phyloP scores from a whole-genome alignment of 1,140 invertebrate species.

The Heliconius melpomene region DNA sequence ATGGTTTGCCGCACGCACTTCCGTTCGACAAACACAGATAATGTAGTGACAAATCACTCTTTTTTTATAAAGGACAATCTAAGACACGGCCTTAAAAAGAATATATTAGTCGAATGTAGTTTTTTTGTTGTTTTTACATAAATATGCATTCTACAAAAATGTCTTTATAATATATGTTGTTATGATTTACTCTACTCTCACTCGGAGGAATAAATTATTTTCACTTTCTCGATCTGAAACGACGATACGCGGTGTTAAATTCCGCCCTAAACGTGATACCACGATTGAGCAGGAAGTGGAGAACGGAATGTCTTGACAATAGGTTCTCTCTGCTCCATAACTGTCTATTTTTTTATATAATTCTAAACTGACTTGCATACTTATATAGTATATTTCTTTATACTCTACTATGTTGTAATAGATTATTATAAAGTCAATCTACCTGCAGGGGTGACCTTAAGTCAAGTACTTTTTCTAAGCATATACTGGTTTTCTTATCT shows the following conservation, averaged over 20 bases:
- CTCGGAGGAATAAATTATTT: too few relatives aligned
- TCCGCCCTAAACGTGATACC: too few relatives aligned
- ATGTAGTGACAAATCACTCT: background rate
- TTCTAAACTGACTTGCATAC: too few relatives aligned
- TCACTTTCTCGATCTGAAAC: too few relatives aligned
- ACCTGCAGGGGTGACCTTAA: background rate
- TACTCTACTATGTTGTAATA: background rate
- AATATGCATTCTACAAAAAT: background rate
- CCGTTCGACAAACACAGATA: background rate
- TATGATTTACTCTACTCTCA: too few relatives aligned
- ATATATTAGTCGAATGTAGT: background rate
- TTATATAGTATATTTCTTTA: background rate
- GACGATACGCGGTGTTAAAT: too few relatives aligned
- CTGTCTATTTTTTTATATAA: too few relatives aligned
- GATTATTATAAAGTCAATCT: background rate
- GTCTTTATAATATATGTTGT: too few relatives aligned
- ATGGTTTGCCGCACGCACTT: background rate
- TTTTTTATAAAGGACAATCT: background rate
- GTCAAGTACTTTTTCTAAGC: constrained; percentile 8
- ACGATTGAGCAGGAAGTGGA: too few relatives aligned
- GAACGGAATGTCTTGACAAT: too few relatives aligned
- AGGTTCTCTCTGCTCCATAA: too few relatives aligned
- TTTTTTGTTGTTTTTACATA: background rate
- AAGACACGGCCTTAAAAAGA: background rate
- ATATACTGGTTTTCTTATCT: constrained; percentile 9